phyloP scores from a whole-genome alignment of 2,888 invertebrate species.

The Tachina fera region DNA sequence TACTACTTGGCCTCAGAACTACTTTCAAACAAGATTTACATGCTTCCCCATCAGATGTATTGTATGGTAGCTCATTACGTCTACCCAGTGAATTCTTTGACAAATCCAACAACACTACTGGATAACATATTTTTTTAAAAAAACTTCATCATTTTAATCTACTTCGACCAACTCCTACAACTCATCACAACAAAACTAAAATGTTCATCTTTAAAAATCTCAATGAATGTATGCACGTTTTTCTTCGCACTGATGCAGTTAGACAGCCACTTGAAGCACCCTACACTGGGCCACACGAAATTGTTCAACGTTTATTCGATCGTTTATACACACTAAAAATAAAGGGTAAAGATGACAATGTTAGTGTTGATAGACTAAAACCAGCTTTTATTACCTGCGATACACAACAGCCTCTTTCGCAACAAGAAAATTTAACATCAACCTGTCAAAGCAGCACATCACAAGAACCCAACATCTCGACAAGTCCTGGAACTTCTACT shows the following conservation, averaged over 20 bases:
- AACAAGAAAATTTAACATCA: constrained; percentile 3
- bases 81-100: constrained; percentile 16
- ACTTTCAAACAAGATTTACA: constrained; percentile 20
- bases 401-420: neutral
- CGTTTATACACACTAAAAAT: constrained; percentile 40
- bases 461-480: neutral
- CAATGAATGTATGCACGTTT: constrained; percentile 10
- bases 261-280: constrained; percentile 49
- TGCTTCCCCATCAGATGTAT: too few species aligned
- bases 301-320: constrained; percentile 49
- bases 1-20: constrained; percentile 13
- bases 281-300: constrained; percentile 51
- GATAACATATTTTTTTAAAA: constrained; percentile 2
- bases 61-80: neutral
- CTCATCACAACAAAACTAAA: constrained; percentile 57
- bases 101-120: neutral
- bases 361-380: constrained; percentile 51
- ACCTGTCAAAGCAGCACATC: neutral
- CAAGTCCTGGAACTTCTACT: neutral
- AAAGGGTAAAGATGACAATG: constrained; percentile 35
- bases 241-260: constrained; percentile 16
- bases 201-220: constrained; percentile 58
- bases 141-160: neutral
- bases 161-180: constrained; percentile 44
- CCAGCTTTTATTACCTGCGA: constrained; percentile 46